phyloP scores from a whole-genome alignment of 1,140 invertebrate genomes.

The Drosophila burlai region DNA sequence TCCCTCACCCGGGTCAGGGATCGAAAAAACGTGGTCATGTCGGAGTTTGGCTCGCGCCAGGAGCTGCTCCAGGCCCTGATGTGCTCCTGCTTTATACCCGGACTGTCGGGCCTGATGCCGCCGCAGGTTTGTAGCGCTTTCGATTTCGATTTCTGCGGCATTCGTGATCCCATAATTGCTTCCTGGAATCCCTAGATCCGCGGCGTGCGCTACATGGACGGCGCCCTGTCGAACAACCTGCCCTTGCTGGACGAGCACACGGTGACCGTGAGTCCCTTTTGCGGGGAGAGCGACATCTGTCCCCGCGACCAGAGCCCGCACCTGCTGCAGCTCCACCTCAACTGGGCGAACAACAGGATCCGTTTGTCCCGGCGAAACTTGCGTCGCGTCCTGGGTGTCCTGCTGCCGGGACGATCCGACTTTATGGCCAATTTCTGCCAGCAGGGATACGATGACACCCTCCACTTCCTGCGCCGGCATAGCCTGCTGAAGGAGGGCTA shows the following conservation, averaged over 20 bases:
- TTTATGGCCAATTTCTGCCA: conserved; percentile 97
- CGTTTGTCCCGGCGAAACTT: conserved; percentile 96
- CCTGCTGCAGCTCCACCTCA: conserved; percentile 91
- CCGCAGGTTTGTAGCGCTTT: conserved; percentile 86
- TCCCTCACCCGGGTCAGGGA: conserved; percentile 97
- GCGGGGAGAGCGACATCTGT: conserved; percentile 99
- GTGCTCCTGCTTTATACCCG: conserved; percentile 97
- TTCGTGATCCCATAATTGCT: neutral
- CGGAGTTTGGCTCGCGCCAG: conserved; percentile 95
- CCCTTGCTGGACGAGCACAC: conserved; percentile 97
- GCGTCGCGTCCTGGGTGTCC: conserved; percentile 94
- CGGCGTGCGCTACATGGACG: conserved; percentile 97
- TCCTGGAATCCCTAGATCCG: conserved; percentile 87
- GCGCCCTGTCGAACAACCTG: conserved; percentile 98
- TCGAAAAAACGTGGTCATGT: conserved; percentile 97
- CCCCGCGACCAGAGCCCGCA: conserved; percentile 94
- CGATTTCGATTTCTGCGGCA: neutral
- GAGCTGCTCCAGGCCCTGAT: conserved; percentile 97
- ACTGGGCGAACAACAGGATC: conserved; percentile 97
- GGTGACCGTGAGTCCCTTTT: conserved; percentile 98
- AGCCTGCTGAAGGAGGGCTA: conserved; percentile 93
- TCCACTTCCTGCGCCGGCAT: conserved; percentile 95
- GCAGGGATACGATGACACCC: conserved; percentile 98
- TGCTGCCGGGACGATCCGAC: conserved; percentile 97
- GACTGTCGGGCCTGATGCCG: conserved; percentile 96